Evolutionary conservation across 2,113 vertebrate species (phyloP), one percentile per base, ranked within the genome.

Genomic region (Tenebrosternarchus preto): DNA sequence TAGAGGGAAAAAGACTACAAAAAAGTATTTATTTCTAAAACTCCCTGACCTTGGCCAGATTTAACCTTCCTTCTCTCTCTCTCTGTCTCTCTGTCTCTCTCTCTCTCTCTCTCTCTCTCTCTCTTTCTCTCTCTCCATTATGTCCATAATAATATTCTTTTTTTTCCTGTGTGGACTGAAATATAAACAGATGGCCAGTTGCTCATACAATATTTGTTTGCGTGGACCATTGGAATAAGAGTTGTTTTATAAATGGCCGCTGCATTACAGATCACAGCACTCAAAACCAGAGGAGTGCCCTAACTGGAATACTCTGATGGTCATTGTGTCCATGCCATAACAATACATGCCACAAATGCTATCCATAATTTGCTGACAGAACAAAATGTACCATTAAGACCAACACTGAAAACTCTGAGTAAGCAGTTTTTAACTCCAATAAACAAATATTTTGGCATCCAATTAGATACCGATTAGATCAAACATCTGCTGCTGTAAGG

Each of bases 181-280:
- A 46, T n/a, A 60, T 29, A 77, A 67, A 55, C 61, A 77, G 39
- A 77, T 66, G 61, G 73, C 8, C 59, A 9, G 1, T 24, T 25
- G 59, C 11, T 36, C 27, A 55, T 55, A 22, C 27, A 67, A 66
- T 17, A 55, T 31, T 66, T 50, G 60, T 63, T 64, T 64, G 39
- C 20, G 22, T 12, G 16, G 27, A 76, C 39, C 39, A 66, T 46
- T 66, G 2, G 61, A 77, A 66, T 67, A 3, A 20, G 43, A 61
- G 50, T 63, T 46, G 22, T 22, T n/a, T n/a, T 27, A 61, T 33
- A 53, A 24, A 24, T 8, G n/a, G 22, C 59, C 59, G 11, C 22
- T 60, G 59, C n/a, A 50, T 50, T 15, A 60, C 22, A 25, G 11
- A 60, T 24, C 43, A 15, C 43, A 50, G 43, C 5, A 9, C 20